Percentiles rank a stretch among this genome's conserved stretches.
Conservation (phyloP, 2,888 invertebrate genomes). For the Dastarcus helophoroides region DNA sequence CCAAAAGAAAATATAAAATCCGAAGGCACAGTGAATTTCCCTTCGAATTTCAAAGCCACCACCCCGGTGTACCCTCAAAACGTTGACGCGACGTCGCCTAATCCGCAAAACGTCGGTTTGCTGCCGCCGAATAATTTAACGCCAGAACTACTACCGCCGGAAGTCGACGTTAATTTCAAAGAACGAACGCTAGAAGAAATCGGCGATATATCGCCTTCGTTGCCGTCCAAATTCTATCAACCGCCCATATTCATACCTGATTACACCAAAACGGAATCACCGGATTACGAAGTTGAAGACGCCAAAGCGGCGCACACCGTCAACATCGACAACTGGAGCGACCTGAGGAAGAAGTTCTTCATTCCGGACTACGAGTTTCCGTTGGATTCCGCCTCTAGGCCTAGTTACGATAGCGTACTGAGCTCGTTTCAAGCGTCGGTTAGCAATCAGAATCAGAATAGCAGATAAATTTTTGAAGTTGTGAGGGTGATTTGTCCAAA, state of each 20-base stretch:
- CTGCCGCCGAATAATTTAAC: slow-evolving; percentile 18
- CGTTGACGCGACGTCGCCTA: slow-evolving; percentile 22
- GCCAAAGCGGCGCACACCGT: slow-evolving; percentile 5
- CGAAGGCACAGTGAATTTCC: slow-evolving; percentile 8
- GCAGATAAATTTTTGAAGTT: no score
- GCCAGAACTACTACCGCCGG: slow-evolving; percentile 15
- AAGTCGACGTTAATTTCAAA: slow-evolving; percentile 5
- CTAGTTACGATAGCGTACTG: slow-evolving; percentile 31
- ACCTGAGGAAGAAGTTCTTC: slow-evolving; percentile 29
- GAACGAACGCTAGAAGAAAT: slow-evolving; percentile 9
- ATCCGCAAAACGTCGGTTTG: slow-evolving; percentile 17
- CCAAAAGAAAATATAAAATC: neutral
- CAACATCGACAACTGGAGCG: slow-evolving; percentile 25
- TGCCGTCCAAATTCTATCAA: slow-evolving; percentile 22
- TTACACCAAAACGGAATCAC: slow-evolving; percentile 13
- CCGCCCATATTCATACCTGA: slow-evolving; percentile 20
- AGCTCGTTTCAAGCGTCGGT: slow-evolving; percentile 35
- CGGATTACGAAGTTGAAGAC: slow-evolving; percentile 5
- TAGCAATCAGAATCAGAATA: no score
- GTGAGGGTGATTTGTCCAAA: no score
- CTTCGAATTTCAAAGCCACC: slow-evolving; percentile 8
- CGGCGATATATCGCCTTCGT: slow-evolving; percentile 3
- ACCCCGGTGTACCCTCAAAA: slow-evolving; percentile 20
- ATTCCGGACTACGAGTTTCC: slow-evolving; percentile 38
- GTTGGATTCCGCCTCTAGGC: slow-evolving; percentile 29